phyloP scores from a whole-genome alignment of 2,888 invertebrate genomes.

The Conistra vaccinii region DNA sequence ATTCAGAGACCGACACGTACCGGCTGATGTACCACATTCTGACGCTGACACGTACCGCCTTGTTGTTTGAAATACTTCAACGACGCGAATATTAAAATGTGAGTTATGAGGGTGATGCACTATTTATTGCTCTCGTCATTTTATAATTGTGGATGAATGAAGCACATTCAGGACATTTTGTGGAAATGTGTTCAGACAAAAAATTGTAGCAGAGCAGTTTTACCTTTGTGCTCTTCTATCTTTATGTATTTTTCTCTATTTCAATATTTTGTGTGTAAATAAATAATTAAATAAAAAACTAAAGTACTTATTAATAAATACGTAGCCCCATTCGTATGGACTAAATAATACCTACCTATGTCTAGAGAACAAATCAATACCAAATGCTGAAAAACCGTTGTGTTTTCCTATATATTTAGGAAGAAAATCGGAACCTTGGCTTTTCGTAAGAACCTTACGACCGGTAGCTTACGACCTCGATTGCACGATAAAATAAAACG shows the following conservation, averaged over 20 bases:
- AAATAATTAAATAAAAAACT: not conserved
- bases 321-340: too few species aligned
- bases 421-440: not conserved
- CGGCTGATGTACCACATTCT: constrained; percentile 42
- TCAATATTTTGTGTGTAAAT: not conserved
- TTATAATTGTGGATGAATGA: not conserved
- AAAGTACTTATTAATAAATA: not conserved
- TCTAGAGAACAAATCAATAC: not conserved
- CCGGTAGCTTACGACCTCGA: not conserved
- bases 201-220: too few species aligned
- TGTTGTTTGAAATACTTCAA: constrained; percentile 65
- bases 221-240: too few species aligned
- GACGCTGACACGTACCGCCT: constrained; percentile 34
- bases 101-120: constrained; percentile 47
- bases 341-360: too few species aligned
- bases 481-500: not conserved
- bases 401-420: not conserved
- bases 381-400: not conserved
- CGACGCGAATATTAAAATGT: constrained; percentile 45
- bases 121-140: not conserved
- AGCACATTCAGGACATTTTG: not conserved
- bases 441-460: not conserved
- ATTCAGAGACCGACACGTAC: constrained; percentile 42
- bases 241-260: not conserved
- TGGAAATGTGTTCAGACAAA: not conserved